Percentiles rank a stretch among this genome's conserved stretches.
Conservation (phyloP, 2,888 invertebrate species). For the Drosophila anomelani region DNA sequence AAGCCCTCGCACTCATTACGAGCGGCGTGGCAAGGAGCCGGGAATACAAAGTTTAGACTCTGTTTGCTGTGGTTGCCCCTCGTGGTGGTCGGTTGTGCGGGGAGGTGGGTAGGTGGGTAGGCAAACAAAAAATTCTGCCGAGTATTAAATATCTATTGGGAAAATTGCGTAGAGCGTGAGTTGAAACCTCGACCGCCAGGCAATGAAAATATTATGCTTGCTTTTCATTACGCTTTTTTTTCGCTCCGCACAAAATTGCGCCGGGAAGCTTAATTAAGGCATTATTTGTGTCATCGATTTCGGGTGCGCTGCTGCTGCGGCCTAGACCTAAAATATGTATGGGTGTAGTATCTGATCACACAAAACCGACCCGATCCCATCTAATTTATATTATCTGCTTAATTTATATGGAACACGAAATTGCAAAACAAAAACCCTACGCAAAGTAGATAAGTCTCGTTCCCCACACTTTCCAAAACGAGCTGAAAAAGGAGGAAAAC, state of each 20-base stretch:
- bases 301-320: neutral
- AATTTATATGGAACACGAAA: constrained; percentile 63
- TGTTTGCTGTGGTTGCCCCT: constrained; percentile 62
- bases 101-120: neutral
- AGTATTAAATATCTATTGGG: constrained; percentile 77
- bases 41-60: constrained; percentile 47
- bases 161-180: constrained; percentile 55
- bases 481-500: constrained; percentile 11
- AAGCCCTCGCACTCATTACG: constrained; percentile 58
- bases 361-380: constrained; percentile 45
- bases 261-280: constrained; percentile 68
- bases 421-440: constrained; percentile 32
- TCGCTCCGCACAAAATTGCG: constrained; percentile 6
- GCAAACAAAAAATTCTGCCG: constrained; percentile 54
- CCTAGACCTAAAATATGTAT: constrained; percentile 18
- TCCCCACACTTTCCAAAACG: neutral
- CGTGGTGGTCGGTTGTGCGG: constrained; percentile 22
- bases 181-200: constrained; percentile 42
- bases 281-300: constrained; percentile 76
- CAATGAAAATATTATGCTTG: constrained; percentile 57
- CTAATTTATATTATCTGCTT: constrained; percentile 68
- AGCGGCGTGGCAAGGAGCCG: constrained; percentile 47
- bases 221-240: constrained; percentile 62
- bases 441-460: constrained; percentile 21
- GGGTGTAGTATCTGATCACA: constrained; percentile 40